Conservation (phyloP, 2,797 vertebrate genomes). For the Typhlichthys eigenmanni region DNA sequence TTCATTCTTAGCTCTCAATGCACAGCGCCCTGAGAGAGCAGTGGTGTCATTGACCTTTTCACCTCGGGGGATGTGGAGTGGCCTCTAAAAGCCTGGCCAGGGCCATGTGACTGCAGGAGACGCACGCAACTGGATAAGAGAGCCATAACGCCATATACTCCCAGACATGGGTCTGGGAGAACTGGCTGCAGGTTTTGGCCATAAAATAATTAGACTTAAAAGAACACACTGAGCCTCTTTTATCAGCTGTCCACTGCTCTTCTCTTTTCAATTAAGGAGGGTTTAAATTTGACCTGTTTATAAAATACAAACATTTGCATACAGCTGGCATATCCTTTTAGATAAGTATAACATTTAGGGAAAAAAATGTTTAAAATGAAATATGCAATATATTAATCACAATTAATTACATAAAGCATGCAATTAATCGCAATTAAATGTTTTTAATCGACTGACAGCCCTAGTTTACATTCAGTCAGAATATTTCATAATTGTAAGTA, state of each 20-base stretch:
- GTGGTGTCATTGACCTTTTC: slow-evolving; percentile 58
- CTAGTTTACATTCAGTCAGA: too few relatives aligned
- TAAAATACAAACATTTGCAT: too few relatives aligned
- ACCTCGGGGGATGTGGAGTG: slow-evolving; percentile 32
- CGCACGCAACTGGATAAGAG: slow-evolving; percentile 44
- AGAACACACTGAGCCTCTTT: neutral
- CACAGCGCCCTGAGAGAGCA: slow-evolving; percentile 30
- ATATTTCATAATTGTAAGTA: too few relatives aligned
- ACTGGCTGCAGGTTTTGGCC: slow-evolving; percentile 21
- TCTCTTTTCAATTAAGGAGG: neutral
- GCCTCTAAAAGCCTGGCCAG: slow-evolving; percentile 32
- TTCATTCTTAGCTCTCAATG: slow-evolving; percentile 56
- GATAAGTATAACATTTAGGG: too few relatives aligned
- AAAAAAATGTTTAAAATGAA: too few relatives aligned
- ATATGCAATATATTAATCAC: too few relatives aligned
- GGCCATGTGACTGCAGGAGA: slow-evolving; percentile 45
- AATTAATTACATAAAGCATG: too few relatives aligned
- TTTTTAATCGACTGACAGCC: too few relatives aligned
- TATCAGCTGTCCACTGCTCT: neutral
- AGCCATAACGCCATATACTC: slow-evolving; percentile 29
- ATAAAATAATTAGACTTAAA: slow-evolving; percentile 10
- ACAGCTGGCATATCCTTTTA: too few relatives aligned
- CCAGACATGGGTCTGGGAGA: slow-evolving; percentile 34
- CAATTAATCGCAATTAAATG: too few relatives aligned
- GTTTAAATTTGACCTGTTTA: too few relatives aligned